These are phyloP conservation scores for Metridium senile DNA, from an alignment of 92 coral and sea anemone species.

Conservation along the genomic window DNA sequence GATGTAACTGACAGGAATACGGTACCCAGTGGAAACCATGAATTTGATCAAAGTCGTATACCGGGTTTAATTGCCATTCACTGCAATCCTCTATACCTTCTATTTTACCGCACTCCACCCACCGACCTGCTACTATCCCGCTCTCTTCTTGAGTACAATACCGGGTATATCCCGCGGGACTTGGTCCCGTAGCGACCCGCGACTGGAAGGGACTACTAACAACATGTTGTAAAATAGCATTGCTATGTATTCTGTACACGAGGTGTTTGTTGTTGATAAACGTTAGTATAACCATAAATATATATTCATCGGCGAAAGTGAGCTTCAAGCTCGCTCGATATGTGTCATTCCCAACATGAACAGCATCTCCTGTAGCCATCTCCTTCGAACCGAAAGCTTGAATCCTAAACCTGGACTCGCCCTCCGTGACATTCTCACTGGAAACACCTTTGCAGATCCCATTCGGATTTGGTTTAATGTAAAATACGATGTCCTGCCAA, in stretches of 20 bases:
- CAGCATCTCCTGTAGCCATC: conserved; percentile 73
- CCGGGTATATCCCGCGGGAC: conserved; percentile 68
- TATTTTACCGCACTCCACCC: conserved; percentile 95
- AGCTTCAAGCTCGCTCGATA: conserved; percentile 71
- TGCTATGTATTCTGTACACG: conserved; percentile 69
- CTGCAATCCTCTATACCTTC: conserved; percentile 87
- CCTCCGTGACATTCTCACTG: conserved; percentile 21
- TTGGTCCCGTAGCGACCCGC: conserved; percentile 62
- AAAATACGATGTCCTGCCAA: conserved; percentile 65
- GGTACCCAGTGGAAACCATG: conserved; percentile 97
- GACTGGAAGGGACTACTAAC: conserved; percentile 81
- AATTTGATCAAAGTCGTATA: conserved; percentile 88
- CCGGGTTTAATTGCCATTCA: conserved; percentile 78
- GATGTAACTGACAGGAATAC: conserved; percentile 88
- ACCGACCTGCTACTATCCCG: conserved; percentile 90
- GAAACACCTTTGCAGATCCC: conserved; percentile 18
- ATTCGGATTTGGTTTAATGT: conserved; percentile 53
- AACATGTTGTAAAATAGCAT: conserved; percentile 76
- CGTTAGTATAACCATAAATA: conserved; percentile 75
- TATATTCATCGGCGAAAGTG: conserved; percentile 79
- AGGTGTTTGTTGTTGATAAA: conserved; percentile 76
- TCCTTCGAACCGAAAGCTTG: conserved; percentile 88
- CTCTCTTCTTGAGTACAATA: conserved; percentile 90
- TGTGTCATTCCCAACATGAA: conserved; percentile 76
- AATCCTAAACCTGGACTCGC: conserved; percentile 64